Evolutionary conservation across 2,888 invertebrate genomes (phyloP), one percentile per base, ranked within the genome.

Genomic region (Amaurobius ferox): DNA sequence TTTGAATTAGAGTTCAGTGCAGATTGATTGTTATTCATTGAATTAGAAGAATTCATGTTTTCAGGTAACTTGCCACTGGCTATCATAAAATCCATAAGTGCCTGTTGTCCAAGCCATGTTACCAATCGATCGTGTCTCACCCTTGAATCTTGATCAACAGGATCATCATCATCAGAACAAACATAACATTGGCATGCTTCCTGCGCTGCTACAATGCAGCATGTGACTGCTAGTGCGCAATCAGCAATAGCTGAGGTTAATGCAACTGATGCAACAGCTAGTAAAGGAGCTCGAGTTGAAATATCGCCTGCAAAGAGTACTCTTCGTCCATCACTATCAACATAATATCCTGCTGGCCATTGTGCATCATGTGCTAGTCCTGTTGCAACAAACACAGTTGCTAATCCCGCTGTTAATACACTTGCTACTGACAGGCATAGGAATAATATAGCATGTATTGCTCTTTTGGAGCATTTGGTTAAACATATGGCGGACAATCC

Each of bases 341-440:
- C 92, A 90, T 90, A 93, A 90, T 93, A 93, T 91, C 92, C 92
- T 74, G 90, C 91, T 74, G 89, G 89, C 62, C 89, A 87, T 28
- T 89, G 89, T 1, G 90, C 89, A 80, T 91, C 91, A 61, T 91
- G 88, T 62, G 91, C 89, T 23, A 91, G 88, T 11, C 91, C 91
- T 30, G 90, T 91, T 44, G 90, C 89, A 6, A 91, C 90, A 70
- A 91, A 90, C 11, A 91, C 90, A 48, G 91, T 89, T 16, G 90
- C 90, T 66, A 91, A 88, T 68, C 90, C 91, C 79, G 89, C 90
- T 39, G 90, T 90, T 23, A 90, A 90, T 19, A 91, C 89, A 5
- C 90, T 90, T 32, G 91, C 90, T 35, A 91, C 88, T 67, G 90
- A 90, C 40, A 90, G 89, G 19, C 91, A 91, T 62, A 91, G 88